Conservation (phyloP, 2,113 vertebrate species). For the Misgurnus mizolepis region DNA sequence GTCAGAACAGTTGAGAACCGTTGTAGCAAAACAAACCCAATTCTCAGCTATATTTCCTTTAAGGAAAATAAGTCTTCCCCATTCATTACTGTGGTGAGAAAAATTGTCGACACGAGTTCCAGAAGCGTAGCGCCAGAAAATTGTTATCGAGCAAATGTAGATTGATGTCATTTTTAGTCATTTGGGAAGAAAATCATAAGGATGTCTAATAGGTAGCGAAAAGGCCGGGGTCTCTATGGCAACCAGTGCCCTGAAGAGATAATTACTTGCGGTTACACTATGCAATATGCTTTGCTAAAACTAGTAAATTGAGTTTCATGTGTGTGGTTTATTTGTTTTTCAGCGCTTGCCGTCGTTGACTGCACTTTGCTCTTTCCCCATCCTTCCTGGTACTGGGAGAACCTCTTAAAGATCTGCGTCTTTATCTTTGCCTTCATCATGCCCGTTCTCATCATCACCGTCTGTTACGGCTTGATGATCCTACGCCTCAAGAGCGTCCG, state of each 20-base stretch:
- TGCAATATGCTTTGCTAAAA: neutral
- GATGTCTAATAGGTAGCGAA: neutral
- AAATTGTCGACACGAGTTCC: neutral
- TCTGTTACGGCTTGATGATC: conserved; percentile 98
- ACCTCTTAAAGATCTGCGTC: conserved; percentile 96
- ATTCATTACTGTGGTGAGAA: neutral
- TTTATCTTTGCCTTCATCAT: conserved; percentile 99
- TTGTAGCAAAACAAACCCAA: no score
- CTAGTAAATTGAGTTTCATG: neutral
- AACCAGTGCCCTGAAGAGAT: neutral
- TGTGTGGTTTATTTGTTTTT: conserved; percentile 28
- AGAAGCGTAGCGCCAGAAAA: conserved; percentile 14
- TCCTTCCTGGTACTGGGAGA: conserved; percentile 98
- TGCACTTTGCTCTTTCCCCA: conserved; percentile 92
- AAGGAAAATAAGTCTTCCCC: no score
- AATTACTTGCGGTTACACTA: neutral
- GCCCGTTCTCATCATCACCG: conserved; percentile 96
- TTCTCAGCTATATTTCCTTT: neutral
- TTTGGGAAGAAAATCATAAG: conserved; percentile 16
- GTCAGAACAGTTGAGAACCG: neutral
- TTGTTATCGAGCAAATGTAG: conserved; percentile 11
- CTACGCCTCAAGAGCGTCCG: conserved; percentile 95
- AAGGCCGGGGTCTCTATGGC: neutral
- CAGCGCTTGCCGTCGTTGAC: conserved; percentile 79
- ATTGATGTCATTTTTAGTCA: conserved; percentile 20